phyloP scores from a whole-genome alignment of 1,140 invertebrate genomes.

The Cherax destructor region DNA sequence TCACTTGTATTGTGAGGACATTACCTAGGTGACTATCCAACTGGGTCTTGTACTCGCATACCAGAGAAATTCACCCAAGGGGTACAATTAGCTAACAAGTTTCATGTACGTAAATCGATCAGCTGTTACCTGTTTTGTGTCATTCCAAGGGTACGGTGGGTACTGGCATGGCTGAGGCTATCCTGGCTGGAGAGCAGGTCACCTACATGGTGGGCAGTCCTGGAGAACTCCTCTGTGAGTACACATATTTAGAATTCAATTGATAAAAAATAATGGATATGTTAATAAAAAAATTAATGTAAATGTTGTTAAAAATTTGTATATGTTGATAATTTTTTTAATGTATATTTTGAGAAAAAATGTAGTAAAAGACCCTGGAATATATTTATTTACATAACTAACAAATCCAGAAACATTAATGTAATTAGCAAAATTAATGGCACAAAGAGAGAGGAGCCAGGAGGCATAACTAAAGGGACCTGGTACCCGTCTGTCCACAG shows the following conservation, averaged over 20 bases:
- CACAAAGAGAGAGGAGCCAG: neutral
- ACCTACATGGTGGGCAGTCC: conserved; percentile 11
- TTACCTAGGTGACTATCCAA: no score
- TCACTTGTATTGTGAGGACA: no score
- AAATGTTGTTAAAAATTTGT: neutral
- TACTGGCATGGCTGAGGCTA: conserved; percentile 15
- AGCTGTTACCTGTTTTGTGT: neutral
- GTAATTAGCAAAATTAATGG: no score
- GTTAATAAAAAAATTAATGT: neutral
- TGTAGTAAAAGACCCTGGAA: no score
- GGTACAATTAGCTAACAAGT: neutral
- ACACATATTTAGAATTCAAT: neutral
- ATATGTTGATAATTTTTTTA: neutral
- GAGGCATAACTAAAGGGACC: neutral
- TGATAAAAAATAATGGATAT: neutral
- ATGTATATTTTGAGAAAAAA: no score
- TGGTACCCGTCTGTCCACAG: neutral
- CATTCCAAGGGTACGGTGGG: neutral
- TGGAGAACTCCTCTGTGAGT: conserved; percentile 34
- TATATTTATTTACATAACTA: no score
- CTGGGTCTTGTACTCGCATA: neutral
- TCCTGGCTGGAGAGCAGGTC: neutral
- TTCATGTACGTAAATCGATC: neutral
- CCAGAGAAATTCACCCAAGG: neutral
- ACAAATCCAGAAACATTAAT: no score